These are phyloP conservation scores for Zhuqinia jingwanae DNA, from an alignment of 2,888 invertebrate species.

Conservation along the genomic window DNA sequence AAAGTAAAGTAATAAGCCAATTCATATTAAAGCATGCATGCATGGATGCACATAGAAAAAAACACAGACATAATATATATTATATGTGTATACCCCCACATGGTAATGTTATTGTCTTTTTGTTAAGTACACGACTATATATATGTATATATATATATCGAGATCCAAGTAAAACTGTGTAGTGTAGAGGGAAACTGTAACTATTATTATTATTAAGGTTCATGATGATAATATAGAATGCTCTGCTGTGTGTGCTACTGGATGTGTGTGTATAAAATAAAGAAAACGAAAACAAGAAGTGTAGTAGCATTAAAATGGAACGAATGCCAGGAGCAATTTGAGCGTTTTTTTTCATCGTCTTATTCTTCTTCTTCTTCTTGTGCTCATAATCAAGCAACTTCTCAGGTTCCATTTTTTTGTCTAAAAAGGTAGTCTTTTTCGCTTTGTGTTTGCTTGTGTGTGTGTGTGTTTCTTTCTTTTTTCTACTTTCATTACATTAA, in stretches of 20 bases:
- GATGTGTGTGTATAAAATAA: slow-evolving; percentile 20
- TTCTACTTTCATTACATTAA: slow-evolving; percentile 68
- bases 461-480: slow-evolving; percentile 21
- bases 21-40: slow-evolving; percentile 45
- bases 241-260: background rate
- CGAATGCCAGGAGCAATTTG: slow-evolving; percentile 60
- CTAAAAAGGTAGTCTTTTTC: slow-evolving; percentile 53
- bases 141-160: no score
- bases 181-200: background rate
- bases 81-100: no score
- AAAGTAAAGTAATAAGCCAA: background rate
- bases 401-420: slow-evolving; percentile 56
- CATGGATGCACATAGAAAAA: slow-evolving; percentile 47
- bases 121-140: no score
- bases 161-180: background rate
- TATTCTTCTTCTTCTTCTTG: slow-evolving; percentile 12
- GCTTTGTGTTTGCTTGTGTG: slow-evolving; percentile 7
- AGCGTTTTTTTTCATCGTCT: slow-evolving; percentile 7
- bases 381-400: no score
- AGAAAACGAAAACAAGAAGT: background rate
- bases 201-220: slow-evolving; percentile 59
- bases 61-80: no score
- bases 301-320: slow-evolving; percentile 46
- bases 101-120: background rate
- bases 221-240: slow-evolving; percentile 61